Percentiles rank a stretch among this genome's conserved stretches.
Conservation (phyloP, 2,888 invertebrate species). For the Ditula angustiorana region DNA sequence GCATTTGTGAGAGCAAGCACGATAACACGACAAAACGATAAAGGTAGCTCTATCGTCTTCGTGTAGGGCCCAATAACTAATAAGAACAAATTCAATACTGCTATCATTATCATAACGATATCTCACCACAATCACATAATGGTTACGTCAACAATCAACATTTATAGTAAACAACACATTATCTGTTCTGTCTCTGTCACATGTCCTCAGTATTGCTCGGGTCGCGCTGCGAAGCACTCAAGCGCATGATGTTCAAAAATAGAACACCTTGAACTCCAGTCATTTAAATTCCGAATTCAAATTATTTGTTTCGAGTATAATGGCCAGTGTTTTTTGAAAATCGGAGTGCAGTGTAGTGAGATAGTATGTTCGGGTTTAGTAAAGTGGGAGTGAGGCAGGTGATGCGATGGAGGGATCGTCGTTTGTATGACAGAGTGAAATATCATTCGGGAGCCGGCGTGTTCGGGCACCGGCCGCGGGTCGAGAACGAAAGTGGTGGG, state of each 20-base stretch:
- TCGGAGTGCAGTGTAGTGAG: conserved; percentile 43
- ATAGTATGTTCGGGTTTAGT: conserved; percentile 63
- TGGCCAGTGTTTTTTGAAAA: conserved; percentile 46
- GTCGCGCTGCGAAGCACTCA: conserved; percentile 57
- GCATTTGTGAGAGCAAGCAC: neutral
- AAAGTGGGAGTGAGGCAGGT: conserved; percentile 66
- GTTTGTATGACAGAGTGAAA: conserved; percentile 53
- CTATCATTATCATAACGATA: conserved; percentile 31
- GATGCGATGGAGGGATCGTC: conserved; percentile 60
- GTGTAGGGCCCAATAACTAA: conserved; percentile 1
- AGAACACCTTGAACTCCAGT: conserved; percentile 35
- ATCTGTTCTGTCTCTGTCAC: conserved; percentile 30
- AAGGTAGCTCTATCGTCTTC: conserved; percentile 2
- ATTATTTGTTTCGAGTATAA: conserved; percentile 36
- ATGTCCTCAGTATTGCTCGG: conserved; percentile 53
- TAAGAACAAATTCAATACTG: conserved; percentile 13
- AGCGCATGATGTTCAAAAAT: conserved; percentile 57
- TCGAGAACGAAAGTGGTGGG: conserved; percentile 69
- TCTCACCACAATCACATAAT: conserved; percentile 37
- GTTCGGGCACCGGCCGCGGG: conserved; percentile 85
- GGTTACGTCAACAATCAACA: conserved; percentile 49
- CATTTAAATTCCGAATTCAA: conserved; percentile 4
- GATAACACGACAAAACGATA: neutral
- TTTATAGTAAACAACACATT: conserved; percentile 43
- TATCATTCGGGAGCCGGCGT: conserved; percentile 86